Conservation (phyloP, 2,113 vertebrate species). For the Dipodomys ordii region DNA sequence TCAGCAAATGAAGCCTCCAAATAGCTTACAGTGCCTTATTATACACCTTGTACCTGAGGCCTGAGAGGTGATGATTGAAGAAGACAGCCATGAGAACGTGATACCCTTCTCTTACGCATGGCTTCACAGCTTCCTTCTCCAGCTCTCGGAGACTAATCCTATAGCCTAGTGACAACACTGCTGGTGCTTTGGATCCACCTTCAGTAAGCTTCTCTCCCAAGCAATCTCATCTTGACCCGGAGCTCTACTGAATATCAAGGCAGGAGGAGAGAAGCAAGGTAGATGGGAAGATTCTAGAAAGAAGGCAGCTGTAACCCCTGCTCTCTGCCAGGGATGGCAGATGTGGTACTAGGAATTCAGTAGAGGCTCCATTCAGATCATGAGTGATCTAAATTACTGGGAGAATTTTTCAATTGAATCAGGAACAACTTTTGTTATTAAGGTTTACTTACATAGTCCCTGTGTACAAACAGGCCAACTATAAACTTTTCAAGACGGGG, state of each 20-base stretch:
- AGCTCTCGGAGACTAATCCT: neutral
- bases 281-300: neutral
- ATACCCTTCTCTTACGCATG: rapidly evolving
- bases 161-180: too few relatives aligned
- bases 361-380: neutral
- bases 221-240: neutral
- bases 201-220: neutral
- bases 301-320: neutral
- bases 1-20: neutral
- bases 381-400: rapidly evolving
- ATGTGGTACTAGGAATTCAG: rapidly evolving
- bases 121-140: neutral
- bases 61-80: neutral
- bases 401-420: neutral
- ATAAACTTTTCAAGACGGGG: neutral
- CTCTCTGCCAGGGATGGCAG: neutral
- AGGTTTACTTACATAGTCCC: neutral
- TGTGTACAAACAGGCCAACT: neutral
- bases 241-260: neutral
- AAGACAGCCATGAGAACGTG: rapidly evolving
- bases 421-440: neutral
- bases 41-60: neutral
- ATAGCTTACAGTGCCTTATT: neutral
- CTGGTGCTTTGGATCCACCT: neutral
- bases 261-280: neutral